phyloP scores from a whole-genome alignment of 2,888 invertebrate species.

The Epirrita christyi region DNA sequence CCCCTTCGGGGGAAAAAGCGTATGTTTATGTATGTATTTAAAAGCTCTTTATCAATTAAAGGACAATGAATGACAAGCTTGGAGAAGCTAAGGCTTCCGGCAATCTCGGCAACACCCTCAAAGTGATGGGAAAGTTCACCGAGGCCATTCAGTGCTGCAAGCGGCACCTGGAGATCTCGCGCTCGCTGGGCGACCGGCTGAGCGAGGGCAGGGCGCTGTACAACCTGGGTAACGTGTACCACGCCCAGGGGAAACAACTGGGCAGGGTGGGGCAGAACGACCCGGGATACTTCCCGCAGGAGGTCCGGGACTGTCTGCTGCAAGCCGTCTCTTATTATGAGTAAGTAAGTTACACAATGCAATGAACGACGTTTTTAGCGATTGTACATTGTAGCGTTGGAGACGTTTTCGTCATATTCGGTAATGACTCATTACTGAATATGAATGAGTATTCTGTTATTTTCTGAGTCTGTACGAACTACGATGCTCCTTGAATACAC shows the following conservation, averaged over 20 bases:
- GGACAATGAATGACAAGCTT: constrained; percentile 95
- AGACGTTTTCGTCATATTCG: too few species aligned
- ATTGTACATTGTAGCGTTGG: too few species aligned
- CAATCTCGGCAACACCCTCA: constrained; percentile 98
- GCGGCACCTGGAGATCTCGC: constrained; percentile 95
- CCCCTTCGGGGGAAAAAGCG: too few species aligned
- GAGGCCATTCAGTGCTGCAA: constrained; percentile 98
- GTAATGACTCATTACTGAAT: too few species aligned
- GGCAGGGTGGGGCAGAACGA: constrained; percentile 93
- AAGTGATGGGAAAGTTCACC: constrained; percentile 98
- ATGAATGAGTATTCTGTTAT: too few species aligned
- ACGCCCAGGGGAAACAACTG: constrained; percentile 96
- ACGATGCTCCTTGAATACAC: too few species aligned
- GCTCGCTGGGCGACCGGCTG: constrained; percentile 92
- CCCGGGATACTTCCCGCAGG: constrained; percentile 96
- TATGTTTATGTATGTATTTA: too few species aligned
- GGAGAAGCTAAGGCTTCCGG: constrained; percentile 99
- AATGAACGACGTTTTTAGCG: too few species aligned
- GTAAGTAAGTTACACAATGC: too few species aligned
- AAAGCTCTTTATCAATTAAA: constrained; percentile 56
- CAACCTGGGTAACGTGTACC: constrained; percentile 98
- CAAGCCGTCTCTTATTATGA: constrained; percentile 96
- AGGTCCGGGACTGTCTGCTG: constrained; percentile 94
- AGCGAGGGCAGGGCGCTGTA: constrained; percentile 98
- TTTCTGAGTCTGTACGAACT: too few species aligned